Evolutionary conservation across 1,140 invertebrate species (phyloP), one percentile per base, ranked within the genome.

Genomic region (Plutomurus gul): DNA sequence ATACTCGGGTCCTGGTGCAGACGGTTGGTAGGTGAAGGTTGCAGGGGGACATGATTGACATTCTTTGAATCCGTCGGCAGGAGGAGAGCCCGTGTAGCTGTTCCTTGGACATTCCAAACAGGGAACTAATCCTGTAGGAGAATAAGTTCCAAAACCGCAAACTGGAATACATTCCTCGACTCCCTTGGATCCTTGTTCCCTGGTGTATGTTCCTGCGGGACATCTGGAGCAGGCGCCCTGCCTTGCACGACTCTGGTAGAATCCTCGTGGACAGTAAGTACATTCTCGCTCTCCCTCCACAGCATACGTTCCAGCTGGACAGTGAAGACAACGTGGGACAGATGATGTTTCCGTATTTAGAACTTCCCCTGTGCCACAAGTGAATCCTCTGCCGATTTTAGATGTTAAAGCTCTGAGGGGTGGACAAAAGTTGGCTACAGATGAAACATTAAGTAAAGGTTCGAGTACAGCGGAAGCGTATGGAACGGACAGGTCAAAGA

Each of bases 101-200:
- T 98, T 96, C 79, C 94, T 90, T 1, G 96, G 95, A 89, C 96
- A 99, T 86, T 98, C 95, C 56, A 98, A 88, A 85, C 96, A 99
- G 16, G 96, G 96, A 33, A 98, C 95, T 56, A 98, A 87, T 51
- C 96, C 96, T 51, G 95, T 97, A 30, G 95, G 94, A 2, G 95
- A 97, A 86, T 96, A 98, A 30, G 96, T 98, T 80, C 96, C 96
- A 85, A 94, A 97, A 8, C 96, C 96, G 85, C 96, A 99, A 36
- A 98, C 96, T 7, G 96, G 95, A 76, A 96, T 89, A 86, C 95
- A 96, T 82, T 95, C 94, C 33, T 90, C 89, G 25, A 94, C 88
- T 74, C 91, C 90, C 85, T 96, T 96, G 0, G 93, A 94, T 39
- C 87, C 87, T 88, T 96, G 92, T 87, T 96, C 93, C 84, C 91